Conservation (phyloP, 1,140 invertebrate species). For the silkworm (Bombyx mori) region DNA sequence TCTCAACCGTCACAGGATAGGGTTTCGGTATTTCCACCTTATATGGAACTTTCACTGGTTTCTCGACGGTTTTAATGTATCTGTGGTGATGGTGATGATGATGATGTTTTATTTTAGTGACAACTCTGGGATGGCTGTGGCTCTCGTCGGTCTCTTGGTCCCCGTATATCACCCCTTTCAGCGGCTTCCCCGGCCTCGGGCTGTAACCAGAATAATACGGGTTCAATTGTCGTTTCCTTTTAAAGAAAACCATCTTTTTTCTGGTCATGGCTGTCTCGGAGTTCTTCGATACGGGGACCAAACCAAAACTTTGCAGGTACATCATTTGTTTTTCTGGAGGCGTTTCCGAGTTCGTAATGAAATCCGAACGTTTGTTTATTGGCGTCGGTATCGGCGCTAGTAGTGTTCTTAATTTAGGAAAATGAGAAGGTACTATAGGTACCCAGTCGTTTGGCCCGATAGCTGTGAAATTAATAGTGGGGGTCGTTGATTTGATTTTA, state of each 20-base stretch:
- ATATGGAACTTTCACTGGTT: slow-evolving; percentile 62
- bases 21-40: slow-evolving; percentile 69
- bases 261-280: slow-evolving; percentile 20
- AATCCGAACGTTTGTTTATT: slow-evolving; percentile 40
- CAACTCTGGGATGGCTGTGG: slow-evolving; percentile 28
- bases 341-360: slow-evolving; percentile 14
- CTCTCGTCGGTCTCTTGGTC: slow-evolving; percentile 37
- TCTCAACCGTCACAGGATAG: slow-evolving; percentile 74
- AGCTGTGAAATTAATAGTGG: slow-evolving; percentile 21
- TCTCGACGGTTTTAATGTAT: slow-evolving; percentile 73
- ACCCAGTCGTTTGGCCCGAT: slow-evolving; percentile 48
- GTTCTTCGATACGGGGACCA: slow-evolving; percentile 38
- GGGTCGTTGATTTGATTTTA: slow-evolving; percentile 33
- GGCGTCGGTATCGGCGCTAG: slow-evolving; percentile 20
- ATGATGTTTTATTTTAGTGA: slow-evolving; percentile 73
- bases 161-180: slow-evolving; percentile 19
- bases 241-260: slow-evolving; percentile 46
- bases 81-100: slow-evolving; percentile 76
- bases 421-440: slow-evolving; percentile 47
- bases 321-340: slow-evolving; percentile 24
- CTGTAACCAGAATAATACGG: slow-evolving; percentile 37
- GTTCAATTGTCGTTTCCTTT: slow-evolving; percentile 38
- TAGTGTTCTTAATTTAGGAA: slow-evolving; percentile 25
- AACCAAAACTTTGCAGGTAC: slow-evolving; percentile 45
- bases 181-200: slow-evolving; percentile 15